These are phyloP conservation scores for Lutjanus campechanus DNA, from an alignment of 2,797 vertebrate species.

Conservation along the genomic window DNA sequence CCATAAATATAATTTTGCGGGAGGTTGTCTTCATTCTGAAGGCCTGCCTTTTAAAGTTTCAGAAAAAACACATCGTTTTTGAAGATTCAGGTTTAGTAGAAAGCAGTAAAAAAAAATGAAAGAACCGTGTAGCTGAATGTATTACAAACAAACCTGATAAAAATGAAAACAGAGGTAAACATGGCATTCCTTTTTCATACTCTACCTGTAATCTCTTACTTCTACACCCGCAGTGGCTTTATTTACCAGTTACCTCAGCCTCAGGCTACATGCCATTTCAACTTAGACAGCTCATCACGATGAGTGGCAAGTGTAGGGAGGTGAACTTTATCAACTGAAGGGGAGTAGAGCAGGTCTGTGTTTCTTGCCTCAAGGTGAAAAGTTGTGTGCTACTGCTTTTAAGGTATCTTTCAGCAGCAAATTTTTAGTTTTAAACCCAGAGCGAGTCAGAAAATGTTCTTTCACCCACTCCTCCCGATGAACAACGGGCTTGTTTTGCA, in stretches of 20 bases:
- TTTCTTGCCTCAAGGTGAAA: slow-evolving; percentile 53
- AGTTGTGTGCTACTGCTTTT: slow-evolving; percentile 32
- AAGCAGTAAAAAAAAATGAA: slow-evolving; percentile 6
- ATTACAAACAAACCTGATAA: slow-evolving; percentile 1
- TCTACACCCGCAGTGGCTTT: slow-evolving; percentile 29
- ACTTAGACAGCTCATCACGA: slow-evolving; percentile 59
- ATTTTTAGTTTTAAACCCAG: slow-evolving; percentile 24
- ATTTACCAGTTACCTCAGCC: slow-evolving; percentile 49
- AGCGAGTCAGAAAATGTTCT: slow-evolving; percentile 32
- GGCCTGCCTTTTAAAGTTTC: slow-evolving; percentile 6
- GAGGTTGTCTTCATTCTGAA: slow-evolving; percentile 21
- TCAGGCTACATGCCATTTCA: slow-evolving; percentile 55
- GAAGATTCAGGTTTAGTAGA: slow-evolving; percentile 2
- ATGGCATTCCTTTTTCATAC: slow-evolving; percentile 10
- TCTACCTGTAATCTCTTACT: slow-evolving; percentile 13
- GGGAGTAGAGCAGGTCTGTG: slow-evolving; percentile 19
- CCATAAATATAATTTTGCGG: slow-evolving; percentile 4
- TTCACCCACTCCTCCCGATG: background rate
- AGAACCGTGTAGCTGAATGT: slow-evolving; percentile 9
- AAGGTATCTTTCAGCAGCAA: slow-evolving; percentile 30
- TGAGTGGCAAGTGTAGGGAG: slow-evolving; percentile 60
- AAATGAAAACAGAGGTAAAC: slow-evolving; percentile 30
- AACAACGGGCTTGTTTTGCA: slow-evolving; percentile 39
- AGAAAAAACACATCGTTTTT: slow-evolving; percentile 15
- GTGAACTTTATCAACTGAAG: slow-evolving; percentile 59